These are phyloP conservation scores for Punctoribates punctum DNA, from an alignment of 2,888 invertebrate species.

Conservation along the genomic window DNA sequence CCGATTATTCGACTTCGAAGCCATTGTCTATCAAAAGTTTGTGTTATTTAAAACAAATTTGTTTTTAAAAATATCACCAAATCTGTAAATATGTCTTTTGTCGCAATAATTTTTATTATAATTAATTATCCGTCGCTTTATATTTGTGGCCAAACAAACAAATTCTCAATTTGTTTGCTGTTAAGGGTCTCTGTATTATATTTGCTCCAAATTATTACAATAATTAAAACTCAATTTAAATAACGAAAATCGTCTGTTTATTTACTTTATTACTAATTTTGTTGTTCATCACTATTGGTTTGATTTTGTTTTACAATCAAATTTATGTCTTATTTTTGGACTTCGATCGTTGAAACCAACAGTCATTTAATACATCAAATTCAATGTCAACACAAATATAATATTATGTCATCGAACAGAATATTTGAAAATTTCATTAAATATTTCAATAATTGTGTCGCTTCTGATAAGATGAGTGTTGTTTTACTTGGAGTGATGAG, in stretches of 20 bases:
- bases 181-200: slow-evolving; percentile 21
- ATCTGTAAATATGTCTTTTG: slow-evolving; percentile 20
- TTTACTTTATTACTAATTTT: too few relatives aligned
- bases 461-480: too few relatives aligned
- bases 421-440: too few relatives aligned
- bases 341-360: too few relatives aligned
- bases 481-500: too few relatives aligned
- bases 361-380: too few relatives aligned
- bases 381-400: too few relatives aligned
- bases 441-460: too few relatives aligned
- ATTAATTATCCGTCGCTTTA: slow-evolving; percentile 16
- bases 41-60: background rate
- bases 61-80: background rate
- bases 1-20: background rate
- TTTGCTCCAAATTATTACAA: background rate
- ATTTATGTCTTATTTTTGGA: too few relatives aligned
- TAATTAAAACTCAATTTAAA: background rate
- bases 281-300: too few relatives aligned
- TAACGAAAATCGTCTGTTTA: background rate
- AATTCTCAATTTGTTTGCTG: slow-evolving; percentile 21
- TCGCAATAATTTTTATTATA: slow-evolving; percentile 13
- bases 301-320: too few relatives aligned
- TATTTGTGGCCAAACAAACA: slow-evolving; percentile 35
- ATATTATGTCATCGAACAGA: too few relatives aligned
- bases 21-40: background rate